These are phyloP conservation scores for Pithys albifrons DNA, from an alignment of 2,113 vertebrate genomes.

Conservation along the genomic window DNA sequence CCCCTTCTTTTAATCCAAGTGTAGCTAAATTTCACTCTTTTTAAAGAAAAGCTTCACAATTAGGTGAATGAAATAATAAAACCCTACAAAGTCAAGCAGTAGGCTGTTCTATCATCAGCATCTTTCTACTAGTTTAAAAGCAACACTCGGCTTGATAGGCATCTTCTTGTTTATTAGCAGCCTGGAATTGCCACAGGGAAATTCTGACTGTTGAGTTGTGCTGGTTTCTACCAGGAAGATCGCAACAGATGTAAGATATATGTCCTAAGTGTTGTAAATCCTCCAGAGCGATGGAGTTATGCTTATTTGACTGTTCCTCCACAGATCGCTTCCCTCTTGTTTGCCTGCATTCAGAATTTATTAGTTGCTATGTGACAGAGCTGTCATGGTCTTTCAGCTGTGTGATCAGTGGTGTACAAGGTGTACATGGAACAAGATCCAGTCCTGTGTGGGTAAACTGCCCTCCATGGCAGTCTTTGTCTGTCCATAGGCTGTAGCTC, in stretches of 20 bases:
- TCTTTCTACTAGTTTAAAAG: not conserved
- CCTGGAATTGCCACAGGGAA: not conserved
- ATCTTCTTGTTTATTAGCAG: not conserved
- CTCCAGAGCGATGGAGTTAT: not conserved
- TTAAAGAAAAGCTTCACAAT: not conserved
- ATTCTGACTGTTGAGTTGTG: not conserved
- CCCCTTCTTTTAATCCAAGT: not conserved
- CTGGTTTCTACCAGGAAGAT: not conserved
- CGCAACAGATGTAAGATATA: not conserved
- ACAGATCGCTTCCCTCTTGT: not conserved
- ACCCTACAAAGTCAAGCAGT: not conserved
- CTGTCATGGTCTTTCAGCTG: rapidly evolving
- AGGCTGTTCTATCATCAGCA: not conserved
- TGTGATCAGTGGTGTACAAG: rapidly evolving
- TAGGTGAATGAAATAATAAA: not conserved
- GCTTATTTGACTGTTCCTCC: not conserved
- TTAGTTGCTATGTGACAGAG: not conserved
- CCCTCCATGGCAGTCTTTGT: not conserved
- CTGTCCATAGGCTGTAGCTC: not conserved
- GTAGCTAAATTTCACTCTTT: not conserved
- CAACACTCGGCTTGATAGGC: not conserved
- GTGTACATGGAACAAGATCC: rapidly evolving
- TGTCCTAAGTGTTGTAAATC: not conserved
- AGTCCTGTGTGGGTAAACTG: rapidly evolving
- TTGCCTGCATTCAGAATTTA: not conserved